Base-by-base conservation (phyloP, 2,113 vertebrate species). In the Campylorhamphus procurvoides region DNA sequence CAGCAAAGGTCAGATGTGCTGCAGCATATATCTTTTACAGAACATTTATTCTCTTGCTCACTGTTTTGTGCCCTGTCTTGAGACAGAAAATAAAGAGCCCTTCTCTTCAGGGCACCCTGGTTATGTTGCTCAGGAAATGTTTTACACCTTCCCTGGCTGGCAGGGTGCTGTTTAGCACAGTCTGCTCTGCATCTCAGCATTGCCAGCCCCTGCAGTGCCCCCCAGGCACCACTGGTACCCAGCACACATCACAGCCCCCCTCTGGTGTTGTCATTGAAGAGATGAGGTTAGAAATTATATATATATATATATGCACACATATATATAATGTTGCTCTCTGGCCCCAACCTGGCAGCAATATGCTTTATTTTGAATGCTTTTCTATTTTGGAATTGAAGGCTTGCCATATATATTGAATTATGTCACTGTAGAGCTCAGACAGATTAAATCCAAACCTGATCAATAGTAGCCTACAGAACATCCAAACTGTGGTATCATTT, bases 1-100 rank as follows among this genome's bases (percentile, higher is more conserved):
- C 93, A 89, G 69, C 86, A 96, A 93, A 97, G 94, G 94, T 97
- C 93, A 92, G 77, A 23, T 79, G 73, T 84, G 62, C 90, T 96
- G 86, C 76, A 92, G 69, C n/a, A 23, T 64, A 3, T 56, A 52
- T 93, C 67, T 96, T 83, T 75, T 84, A 84, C 56, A 66, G 87
- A 74, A 37, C 88, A 68, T 89, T 95, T 81, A 29, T 94, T 78
- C 60, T 69, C 42, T 76, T 76, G 69, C 79, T 87, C 68, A 2
- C 63, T 76, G 60, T 47, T 94, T 63, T 28, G 42, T 53, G 17
- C 52, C 39, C 33, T 78, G 67, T 83, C 67, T 88, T 52, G 69
- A 91, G 83, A 71, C 35, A 42, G 66, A 59, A 93, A 52, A 73
- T 66, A 74, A 78, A 92, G 80, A 46, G 49, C 46, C 62, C 14